phyloP scores from a whole-genome alignment of 2,113 vertebrate species.

The Furnarius figulus region DNA sequence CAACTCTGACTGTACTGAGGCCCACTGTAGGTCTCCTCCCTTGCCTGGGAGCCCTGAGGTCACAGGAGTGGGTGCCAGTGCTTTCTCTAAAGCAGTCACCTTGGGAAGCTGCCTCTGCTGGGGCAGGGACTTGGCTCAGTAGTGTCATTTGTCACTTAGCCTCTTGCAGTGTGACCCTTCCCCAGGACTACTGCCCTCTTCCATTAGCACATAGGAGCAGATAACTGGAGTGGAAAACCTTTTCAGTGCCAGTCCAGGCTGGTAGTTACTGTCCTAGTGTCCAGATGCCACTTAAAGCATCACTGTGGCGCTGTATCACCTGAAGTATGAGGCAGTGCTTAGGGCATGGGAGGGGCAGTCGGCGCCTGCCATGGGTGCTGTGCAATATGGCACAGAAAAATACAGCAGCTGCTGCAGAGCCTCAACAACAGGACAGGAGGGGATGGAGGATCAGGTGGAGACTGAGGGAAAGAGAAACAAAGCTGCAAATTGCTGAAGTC shows the following conservation, averaged over 20 bases:
- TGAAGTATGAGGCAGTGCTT: not conserved
- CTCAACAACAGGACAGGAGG: not conserved
- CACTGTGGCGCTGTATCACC: not conserved
- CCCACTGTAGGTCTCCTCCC: not conserved
- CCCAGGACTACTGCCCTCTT: not conserved
- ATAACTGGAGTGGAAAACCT: not conserved
- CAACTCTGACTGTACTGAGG: not conserved
- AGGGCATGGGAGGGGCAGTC: not conserved
- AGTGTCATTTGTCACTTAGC: not conserved
- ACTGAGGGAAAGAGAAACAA: not conserved
- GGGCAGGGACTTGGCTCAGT: not conserved
- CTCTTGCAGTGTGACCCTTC: not conserved
- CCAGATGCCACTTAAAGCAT: not conserved
- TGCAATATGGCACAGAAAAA: not conserved
- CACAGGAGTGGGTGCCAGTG: fast-evolving
- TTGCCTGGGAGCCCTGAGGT: not conserved
- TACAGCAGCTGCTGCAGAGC: not conserved
- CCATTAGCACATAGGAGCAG: not conserved
- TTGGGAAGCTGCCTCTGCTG: not conserved
- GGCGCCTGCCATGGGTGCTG: not conserved
- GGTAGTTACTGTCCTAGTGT: not conserved
- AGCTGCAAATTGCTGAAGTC: not conserved
- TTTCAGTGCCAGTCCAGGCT: not conserved
- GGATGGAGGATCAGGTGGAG: not conserved
- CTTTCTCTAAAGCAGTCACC: not conserved